Base-by-base conservation (phyloP, 2,113 vertebrate genomes). In the Rattus norvegicus region DNA sequence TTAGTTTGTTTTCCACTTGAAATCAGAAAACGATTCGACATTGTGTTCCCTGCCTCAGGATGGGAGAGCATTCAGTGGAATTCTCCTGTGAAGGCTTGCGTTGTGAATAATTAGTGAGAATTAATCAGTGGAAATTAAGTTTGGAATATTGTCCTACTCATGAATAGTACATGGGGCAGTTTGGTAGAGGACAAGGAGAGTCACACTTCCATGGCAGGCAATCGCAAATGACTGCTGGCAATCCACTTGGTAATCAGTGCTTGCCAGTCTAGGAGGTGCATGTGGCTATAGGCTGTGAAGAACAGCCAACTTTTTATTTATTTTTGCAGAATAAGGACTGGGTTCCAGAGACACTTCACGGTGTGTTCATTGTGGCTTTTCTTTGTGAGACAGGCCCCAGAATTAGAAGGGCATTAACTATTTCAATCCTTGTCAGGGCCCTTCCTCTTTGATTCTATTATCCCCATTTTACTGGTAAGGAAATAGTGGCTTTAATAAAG, bases 1-100 rank as follows among this genome's bases (percentile, higher is more conserved):
- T 99, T 99, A 99, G 99, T 99, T 99, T 99, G 98, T 99, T 99
- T 99, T 99, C 99, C 99, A 99, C 99, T 99, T 99, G 99, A 99
- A 99, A 99, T 99, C 99, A 99, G 99, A 99, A 99, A 99, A 99
- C 95, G 98, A 99, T 98, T 99, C 98, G 99, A 99, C 99, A 98
- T 99, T 98, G 99, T 99, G 96, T 99, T 99, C 98, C 98, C 96
- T 96, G 99, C 99, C 99, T 98, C 97, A 96, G 99, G 99, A 99
- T 97, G 98, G 97, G 97, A 94, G 95, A 98, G 98, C 98, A 97
- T 98, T 97, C 98, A 97, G 98, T 98, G 98, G 98, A 98, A 99
- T 98, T 98, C 98, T 98, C 98, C 97, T 98, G 98, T 97, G 96
- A 98, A 98, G 98, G 97, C 99, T 99, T 98, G 98, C 98, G 98